These are phyloP conservation scores for Amorpha juglandis DNA, from an alignment of 2,888 invertebrate genomes.

Conservation along the genomic window DNA sequence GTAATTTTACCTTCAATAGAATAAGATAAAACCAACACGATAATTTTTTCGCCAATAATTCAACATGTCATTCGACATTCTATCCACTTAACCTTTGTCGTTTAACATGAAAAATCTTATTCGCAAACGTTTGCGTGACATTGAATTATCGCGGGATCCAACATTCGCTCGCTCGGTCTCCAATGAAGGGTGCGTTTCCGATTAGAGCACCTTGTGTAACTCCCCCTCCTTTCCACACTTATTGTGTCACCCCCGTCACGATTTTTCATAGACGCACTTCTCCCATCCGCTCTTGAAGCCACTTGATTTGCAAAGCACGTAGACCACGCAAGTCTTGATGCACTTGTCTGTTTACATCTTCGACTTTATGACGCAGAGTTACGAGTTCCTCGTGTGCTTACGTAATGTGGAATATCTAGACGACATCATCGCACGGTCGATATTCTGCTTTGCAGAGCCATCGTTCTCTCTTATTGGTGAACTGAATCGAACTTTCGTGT, in stretches of 20 bases:
- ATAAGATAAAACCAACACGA: conserved; percentile 11
- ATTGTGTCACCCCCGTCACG: conserved; percentile 79
- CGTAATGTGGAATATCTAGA: conserved; percentile 55
- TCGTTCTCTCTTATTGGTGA: conserved; percentile 66
- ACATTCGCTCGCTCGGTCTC: conserved; percentile 36
- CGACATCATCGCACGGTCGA: conserved; percentile 64
- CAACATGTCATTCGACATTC: conserved; percentile 18
- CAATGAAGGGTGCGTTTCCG: conserved; percentile 63
- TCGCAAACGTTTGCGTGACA: conserved; percentile 41
- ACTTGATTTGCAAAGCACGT: conserved; percentile 83
- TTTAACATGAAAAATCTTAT: conserved; percentile 39
- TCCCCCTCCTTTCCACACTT: conserved; percentile 63
- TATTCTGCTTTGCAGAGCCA: conserved; percentile 72
- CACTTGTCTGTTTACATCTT: conserved; percentile 43
- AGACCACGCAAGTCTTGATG: conserved; percentile 42
- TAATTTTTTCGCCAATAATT: conserved; percentile 16
- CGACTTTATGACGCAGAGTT: conserved; percentile 55
- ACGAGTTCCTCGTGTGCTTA: conserved; percentile 44
- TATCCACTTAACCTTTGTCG: conserved; percentile 40
- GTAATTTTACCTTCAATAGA: conserved; percentile 11
- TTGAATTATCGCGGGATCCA: conserved; percentile 39
- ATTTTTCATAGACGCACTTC: conserved; percentile 78
- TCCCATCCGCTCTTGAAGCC: conserved; percentile 78
- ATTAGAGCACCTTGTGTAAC: conserved; percentile 73
- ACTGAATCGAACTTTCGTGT: conserved; percentile 67